These are phyloP conservation scores for Hylaeus volcanicus DNA, from an alignment of 1,140 invertebrate genomes.

Conservation along the genomic window DNA sequence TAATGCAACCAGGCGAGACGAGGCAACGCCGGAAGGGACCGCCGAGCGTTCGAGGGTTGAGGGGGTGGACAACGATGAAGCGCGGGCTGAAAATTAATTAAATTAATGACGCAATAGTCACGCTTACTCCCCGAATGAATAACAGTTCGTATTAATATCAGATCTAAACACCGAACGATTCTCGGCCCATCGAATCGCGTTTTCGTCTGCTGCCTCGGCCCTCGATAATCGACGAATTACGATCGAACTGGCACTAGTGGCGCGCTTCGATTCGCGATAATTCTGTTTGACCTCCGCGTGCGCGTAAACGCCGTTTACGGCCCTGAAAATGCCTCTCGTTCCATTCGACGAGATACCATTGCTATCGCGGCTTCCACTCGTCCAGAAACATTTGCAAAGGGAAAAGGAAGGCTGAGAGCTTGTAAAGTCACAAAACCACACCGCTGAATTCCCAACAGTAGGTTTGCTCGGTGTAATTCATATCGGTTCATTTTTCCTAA, in stretches of 20 bases:
- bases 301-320: slow-evolving; percentile 25
- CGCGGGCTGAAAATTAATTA: slow-evolving; percentile 62
- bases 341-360: background rate
- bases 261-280: slow-evolving; percentile 56
- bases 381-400: background rate
- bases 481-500: no score
- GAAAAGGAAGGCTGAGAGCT: no score
- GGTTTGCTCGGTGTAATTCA: no score
- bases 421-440: no score
- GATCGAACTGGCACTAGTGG: slow-evolving; percentile 31
- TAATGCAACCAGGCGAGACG: slow-evolving; percentile 36
- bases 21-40: slow-evolving; percentile 13
- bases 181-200: slow-evolving; percentile 48
- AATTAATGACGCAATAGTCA: slow-evolving; percentile 68
- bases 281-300: slow-evolving; percentile 60
- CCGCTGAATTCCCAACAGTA: no score
- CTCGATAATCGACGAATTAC: slow-evolving; percentile 65
- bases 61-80: slow-evolving; percentile 1
- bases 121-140: slow-evolving; percentile 59
- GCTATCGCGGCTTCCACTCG: background rate
- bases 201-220: slow-evolving; percentile 21
- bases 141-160: slow-evolving; percentile 68
- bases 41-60: no score
- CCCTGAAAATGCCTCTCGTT: slow-evolving; percentile 38
- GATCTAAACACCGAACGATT: slow-evolving; percentile 51